Evolutionary conservation across 2,797 vertebrate species (phyloP).

Genomic region (Hylomyscus alleni): DNA sequence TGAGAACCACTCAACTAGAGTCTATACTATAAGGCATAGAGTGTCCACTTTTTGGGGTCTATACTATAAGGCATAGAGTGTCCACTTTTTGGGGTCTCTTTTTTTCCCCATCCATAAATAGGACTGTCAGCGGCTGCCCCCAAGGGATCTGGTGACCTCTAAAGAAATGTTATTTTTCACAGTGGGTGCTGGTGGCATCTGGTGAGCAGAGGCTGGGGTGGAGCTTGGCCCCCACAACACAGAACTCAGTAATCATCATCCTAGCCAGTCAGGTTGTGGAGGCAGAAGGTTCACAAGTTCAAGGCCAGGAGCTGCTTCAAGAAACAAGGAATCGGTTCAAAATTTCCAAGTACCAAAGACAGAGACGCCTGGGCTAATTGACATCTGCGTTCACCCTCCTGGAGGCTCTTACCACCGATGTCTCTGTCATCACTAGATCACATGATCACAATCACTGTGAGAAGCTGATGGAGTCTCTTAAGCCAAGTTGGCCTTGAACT

Average conservation of each 20-base stretch:
- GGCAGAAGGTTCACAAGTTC: neutral
- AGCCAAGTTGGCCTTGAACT: neutral
- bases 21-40: neutral
- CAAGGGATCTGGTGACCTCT: neutral
- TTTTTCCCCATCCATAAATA: neutral
- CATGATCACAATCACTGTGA: fast-evolving
- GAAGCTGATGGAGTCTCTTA: neutral
- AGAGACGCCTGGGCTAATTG: fast-evolving
- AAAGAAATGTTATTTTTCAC: neutral
- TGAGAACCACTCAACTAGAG: neutral
- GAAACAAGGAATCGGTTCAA: neutral
- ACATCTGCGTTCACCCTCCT: fast-evolving
- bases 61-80: fast-evolving
- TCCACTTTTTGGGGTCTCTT: neutral
- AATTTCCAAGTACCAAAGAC: too few relatives aligned
- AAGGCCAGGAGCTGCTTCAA: neutral
- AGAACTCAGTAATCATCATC: neutral
- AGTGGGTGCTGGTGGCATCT: neutral
- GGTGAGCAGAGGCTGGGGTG: neutral
- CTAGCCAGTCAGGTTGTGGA: neutral
- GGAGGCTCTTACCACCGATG: neutral
- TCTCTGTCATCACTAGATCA: neutral
- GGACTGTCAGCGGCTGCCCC: neutral
- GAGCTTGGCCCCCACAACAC: neutral
- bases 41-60: neutral